Conservation (phyloP, 2,888 invertebrate species). For the Meiosimyza decipiens region DNA sequence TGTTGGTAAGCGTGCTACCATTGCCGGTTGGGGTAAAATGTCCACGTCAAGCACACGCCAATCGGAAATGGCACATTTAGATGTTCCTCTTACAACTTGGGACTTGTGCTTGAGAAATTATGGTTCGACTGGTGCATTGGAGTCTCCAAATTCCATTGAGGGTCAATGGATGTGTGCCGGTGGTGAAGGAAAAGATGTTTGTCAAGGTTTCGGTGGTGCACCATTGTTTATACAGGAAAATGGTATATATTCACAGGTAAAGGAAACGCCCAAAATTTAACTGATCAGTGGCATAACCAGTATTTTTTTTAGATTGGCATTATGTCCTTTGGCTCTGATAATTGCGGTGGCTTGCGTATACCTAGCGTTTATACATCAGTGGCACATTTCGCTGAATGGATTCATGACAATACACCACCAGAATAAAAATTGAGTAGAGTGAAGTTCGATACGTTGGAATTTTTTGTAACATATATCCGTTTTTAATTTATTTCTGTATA, state of each 20-base stretch:
- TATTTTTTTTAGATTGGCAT: slow-evolving; percentile 74
- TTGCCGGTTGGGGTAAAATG: slow-evolving; percentile 73
- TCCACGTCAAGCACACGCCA: slow-evolving; percentile 69
- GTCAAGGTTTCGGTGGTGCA: slow-evolving; percentile 83
- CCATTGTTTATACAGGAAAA: slow-evolving; percentile 75
- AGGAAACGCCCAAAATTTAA: neutral
- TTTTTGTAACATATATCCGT: slow-evolving; percentile 10
- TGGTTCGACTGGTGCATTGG: slow-evolving; percentile 73
- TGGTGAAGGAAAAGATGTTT: slow-evolving; percentile 81
- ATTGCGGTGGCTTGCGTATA: slow-evolving; percentile 78
- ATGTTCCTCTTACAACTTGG: slow-evolving; percentile 75
- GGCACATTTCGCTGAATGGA: slow-evolving; percentile 81
- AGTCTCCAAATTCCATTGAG: slow-evolving; percentile 68
- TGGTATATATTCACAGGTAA: slow-evolving; percentile 75
- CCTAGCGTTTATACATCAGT: slow-evolving; percentile 83
- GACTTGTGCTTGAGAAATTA: slow-evolving; percentile 77
- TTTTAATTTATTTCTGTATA: neutral
- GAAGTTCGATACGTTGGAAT: neutral
- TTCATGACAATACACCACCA: slow-evolving; percentile 75
- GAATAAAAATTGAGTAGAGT: slow-evolving; percentile 50
- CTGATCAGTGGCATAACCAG: neutral
- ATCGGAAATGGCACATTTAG: slow-evolving; percentile 74
- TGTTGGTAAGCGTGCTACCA: slow-evolving; percentile 65
- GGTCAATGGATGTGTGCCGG: slow-evolving; percentile 79
- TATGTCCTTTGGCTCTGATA: slow-evolving; percentile 83